Percentiles rank a stretch among this genome's conserved stretches.
These are phyloP conservation scores for Acipenser ruthenus DNA, from an alignment of 2,797 vertebrate species.

Conservation along the genomic window DNA sequence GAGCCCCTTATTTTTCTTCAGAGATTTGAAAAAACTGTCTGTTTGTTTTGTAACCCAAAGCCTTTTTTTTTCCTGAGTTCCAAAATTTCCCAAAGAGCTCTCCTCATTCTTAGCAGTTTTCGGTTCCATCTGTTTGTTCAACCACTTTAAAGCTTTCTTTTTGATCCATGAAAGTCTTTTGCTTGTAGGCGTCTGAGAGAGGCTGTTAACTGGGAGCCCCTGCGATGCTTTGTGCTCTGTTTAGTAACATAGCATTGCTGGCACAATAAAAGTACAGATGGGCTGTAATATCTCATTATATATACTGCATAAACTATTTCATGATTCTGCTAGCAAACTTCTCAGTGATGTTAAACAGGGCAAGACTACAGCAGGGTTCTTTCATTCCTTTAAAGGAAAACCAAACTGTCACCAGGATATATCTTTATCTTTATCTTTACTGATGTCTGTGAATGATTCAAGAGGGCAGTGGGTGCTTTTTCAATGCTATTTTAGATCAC, in stretches of 20 bases:
- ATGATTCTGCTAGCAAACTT: not conserved
- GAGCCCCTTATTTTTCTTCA: not conserved
- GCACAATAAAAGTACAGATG: not conserved
- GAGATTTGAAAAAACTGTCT: conserved; percentile 22
- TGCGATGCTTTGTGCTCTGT: conserved; percentile 25
- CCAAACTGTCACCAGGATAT: too few species aligned
- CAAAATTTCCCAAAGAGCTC: conserved; percentile 39
- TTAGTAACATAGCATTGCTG: conserved; percentile 22
- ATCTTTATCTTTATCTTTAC: too few species aligned
- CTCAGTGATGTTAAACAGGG: not conserved
- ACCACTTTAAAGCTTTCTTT: conserved; percentile 36
- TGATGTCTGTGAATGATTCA: too few species aligned
- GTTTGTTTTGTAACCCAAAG: conserved; percentile 59
- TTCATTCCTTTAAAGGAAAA: not conserved
- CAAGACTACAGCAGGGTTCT: not conserved
- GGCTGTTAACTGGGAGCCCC: conserved; percentile 7
- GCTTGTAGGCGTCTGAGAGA: conserved; percentile 19
- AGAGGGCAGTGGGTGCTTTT: too few species aligned
- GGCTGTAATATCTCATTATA: conserved; percentile 3
- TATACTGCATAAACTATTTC: not conserved
- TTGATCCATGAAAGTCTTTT: conserved; percentile 36
- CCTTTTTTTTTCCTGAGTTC: conserved; percentile 35
- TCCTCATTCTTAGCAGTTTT: conserved; percentile 33
- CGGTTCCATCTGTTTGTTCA: conserved; percentile 54
- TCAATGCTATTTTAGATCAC: too few species aligned